Percentiles rank a stretch among this genome's conserved stretches.
phyloP scores from a whole-genome alignment of 2,797 vertebrate genomes.

The Cuculus canorus region DNA sequence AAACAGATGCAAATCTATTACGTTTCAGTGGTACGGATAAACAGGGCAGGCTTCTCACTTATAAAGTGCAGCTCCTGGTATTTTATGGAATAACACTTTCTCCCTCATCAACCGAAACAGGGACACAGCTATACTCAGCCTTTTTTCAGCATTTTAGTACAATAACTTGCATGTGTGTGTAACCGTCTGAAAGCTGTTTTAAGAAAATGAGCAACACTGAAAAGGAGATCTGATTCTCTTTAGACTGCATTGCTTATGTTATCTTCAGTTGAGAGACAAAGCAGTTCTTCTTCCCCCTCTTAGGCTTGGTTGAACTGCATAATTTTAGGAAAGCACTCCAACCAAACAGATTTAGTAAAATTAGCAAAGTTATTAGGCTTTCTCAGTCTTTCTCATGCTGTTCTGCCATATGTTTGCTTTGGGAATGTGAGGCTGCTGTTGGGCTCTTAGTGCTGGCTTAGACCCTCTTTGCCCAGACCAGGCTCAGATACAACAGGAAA shows the following conservation, averaged over 20 bases:
- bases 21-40: neutral
- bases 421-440: neutral
- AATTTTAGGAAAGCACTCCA: neutral
- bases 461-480: neutral
- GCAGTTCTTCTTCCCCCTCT: neutral
- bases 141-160: neutral
- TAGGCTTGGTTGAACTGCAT: neutral
- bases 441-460: neutral
- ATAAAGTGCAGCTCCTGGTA: neutral
- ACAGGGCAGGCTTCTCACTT: neutral
- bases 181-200: neutral
- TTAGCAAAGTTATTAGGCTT: neutral
- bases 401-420: neutral
- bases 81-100: neutral
- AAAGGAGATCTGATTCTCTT: neutral
- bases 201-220: neutral
- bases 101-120: neutral
- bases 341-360: neutral
- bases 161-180: fast-evolving
- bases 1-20: neutral
- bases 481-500: neutral
- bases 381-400: neutral
- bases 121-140: neutral
- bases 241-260: neutral
- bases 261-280: neutral